Evolutionary conservation across 2,888 invertebrate genomes (phyloP).

Genomic region (Harpalus rubripes): DNA sequence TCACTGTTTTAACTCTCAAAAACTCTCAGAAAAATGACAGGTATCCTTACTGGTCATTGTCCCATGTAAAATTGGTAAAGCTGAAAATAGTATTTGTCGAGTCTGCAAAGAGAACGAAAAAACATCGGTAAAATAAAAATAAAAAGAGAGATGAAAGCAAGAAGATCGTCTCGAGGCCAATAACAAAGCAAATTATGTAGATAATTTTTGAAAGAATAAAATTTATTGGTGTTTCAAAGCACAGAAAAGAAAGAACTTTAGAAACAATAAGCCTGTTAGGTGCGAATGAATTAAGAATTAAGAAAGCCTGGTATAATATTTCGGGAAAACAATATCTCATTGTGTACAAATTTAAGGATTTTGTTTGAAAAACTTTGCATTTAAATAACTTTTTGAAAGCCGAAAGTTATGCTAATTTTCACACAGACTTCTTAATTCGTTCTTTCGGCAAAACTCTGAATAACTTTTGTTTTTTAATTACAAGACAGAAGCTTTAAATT

Average conservation of each 20-base stretch:
- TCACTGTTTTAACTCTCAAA: no score
- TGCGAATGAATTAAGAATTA: neutral
- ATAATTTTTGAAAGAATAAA: no score
- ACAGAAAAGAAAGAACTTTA: neutral
- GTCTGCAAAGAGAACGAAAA: no score
- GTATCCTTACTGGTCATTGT: no score
- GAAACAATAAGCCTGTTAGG: neutral
- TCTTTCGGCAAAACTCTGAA: neutral
- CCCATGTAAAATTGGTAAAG: no score
- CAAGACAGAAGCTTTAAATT: neutral
- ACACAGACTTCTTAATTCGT: neutral
- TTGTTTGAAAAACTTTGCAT: neutral
- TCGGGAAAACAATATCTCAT: neutral
- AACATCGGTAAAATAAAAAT: no score
- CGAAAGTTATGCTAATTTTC: neutral
- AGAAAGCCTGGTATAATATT: neutral
- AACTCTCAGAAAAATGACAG: no score
- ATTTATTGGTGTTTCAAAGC: no score
- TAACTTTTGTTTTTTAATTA: conserved; percentile 4
- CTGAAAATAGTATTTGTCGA: no score
- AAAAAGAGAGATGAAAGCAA: no score
- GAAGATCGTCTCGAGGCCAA: no score
- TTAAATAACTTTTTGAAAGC: neutral
- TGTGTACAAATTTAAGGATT: neutral
- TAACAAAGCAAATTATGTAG: no score